Base-by-base conservation (phyloP, 2,113 vertebrate genomes). In the Zapornia atra region DNA sequence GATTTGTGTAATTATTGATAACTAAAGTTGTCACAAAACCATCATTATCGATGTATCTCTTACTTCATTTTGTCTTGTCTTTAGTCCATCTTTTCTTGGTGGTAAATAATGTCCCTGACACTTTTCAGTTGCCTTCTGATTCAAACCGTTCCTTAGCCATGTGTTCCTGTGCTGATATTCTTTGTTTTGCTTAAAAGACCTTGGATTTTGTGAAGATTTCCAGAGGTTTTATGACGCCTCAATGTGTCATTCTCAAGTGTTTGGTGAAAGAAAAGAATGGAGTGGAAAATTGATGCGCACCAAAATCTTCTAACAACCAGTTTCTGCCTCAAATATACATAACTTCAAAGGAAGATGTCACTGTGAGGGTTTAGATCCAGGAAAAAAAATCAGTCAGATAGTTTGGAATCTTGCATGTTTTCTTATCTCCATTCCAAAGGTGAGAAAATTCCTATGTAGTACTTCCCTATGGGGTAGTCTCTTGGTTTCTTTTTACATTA, bases 361-460 rank as follows among this genome's bases (percentile, higher is more conserved):
- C 44, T 82, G 40, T 85, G 59, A 65, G 50, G 38, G 15, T 85
- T 82, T 72, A 54, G 36, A 88, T 61, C 17, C 63, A 90, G 78
- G 50, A 80, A 61, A 84, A 71, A 44, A 22, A 6, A 26, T 91
- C 31, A 86, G 34, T 50, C 36, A 28, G 19, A 17, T 14, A 44
- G 29, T 65, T 59, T 84, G 90, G 76, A 86, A 83, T 73, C 71
- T 71, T 53, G 25, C 60, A 65, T 6, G 0, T 71, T 86, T 71
- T 86, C 80, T 95, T 48, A 79, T 95, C 88, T 93, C 72, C 69
- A 40, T 88, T 92, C 86, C 57, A 51, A 95, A 94, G 59, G 26
- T 57, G 57, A 84, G 65, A 65, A 75, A 86, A 65, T 82, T 69
- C 69, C 61, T 46, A 0, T 3, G 12, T 69, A 68, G 11, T 22